Percentiles rank a stretch among this genome's conserved stretches.
These are phyloP conservation scores for Seira musarum DNA, from an alignment of 2,888 invertebrate species.

Conservation along the genomic window DNA sequence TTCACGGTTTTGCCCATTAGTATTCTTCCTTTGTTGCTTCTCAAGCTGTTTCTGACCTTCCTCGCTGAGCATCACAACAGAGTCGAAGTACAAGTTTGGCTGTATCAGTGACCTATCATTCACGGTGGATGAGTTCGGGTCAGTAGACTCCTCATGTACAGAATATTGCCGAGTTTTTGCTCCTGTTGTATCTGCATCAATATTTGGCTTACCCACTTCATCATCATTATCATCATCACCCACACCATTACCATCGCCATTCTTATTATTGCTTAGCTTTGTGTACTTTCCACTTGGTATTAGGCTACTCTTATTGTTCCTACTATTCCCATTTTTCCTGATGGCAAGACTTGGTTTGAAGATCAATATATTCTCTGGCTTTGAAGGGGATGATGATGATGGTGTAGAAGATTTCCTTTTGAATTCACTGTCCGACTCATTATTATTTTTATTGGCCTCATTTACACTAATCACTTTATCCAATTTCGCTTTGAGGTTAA, in stretches of 20 bases:
- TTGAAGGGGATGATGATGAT: slow-evolving; percentile 31
- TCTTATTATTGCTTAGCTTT: slow-evolving; percentile 16
- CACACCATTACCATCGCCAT: slow-evolving; percentile 25
- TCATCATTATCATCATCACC: slow-evolving; percentile 5
- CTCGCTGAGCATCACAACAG: slow-evolving; percentile 54
- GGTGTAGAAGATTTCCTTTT: slow-evolving; percentile 20
- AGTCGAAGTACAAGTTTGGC: slow-evolving; percentile 56
- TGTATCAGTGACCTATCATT: slow-evolving; percentile 66
- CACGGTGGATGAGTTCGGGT: slow-evolving; percentile 63
- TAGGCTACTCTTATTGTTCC: slow-evolving; percentile 41
- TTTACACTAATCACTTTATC: slow-evolving; percentile 40
- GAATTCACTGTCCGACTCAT: slow-evolving; percentile 23
- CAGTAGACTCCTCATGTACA: slow-evolving; percentile 42
- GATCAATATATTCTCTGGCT: slow-evolving; percentile 45
- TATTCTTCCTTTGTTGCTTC: slow-evolving; percentile 30
- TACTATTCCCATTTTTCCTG: slow-evolving; percentile 30
- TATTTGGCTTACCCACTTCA: slow-evolving; percentile 1
- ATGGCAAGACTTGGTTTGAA: slow-evolving; percentile 45
- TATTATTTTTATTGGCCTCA: slow-evolving; percentile 37
- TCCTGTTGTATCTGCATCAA: slow-evolving; percentile 27
- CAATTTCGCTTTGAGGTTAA: slow-evolving; percentile 48
- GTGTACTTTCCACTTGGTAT: slow-evolving; percentile 49
- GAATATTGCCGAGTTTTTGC: neutral
- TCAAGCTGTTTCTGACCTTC: slow-evolving; percentile 54
- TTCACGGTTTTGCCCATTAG: slow-evolving; percentile 43